Conservation (phyloP, 1,140 invertebrate genomes). For the Gonatopus flavifemur region DNA sequence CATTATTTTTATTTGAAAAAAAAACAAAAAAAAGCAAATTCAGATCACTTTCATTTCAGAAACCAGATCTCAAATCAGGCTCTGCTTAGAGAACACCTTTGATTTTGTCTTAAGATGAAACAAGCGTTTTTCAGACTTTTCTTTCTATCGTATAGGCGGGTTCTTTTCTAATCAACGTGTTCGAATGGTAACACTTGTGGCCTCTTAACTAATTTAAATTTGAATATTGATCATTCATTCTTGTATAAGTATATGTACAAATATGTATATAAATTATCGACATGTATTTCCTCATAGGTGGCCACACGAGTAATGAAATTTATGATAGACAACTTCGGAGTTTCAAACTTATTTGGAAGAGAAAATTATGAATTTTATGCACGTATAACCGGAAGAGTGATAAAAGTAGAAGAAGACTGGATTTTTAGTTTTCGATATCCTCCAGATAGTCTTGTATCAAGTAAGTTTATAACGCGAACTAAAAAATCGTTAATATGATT, state of each 20-base stretch:
- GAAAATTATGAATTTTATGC: slow-evolving; percentile 98
- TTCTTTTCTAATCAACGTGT: too few species aligned
- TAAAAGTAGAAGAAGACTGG: slow-evolving; percentile 92
- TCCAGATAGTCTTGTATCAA: slow-evolving; percentile 74
- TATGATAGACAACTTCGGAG: slow-evolving; percentile 95
- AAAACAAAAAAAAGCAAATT: too few species aligned
- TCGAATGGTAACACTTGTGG: too few species aligned
- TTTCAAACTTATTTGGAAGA: slow-evolving; percentile 90
- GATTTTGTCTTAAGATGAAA: too few species aligned
- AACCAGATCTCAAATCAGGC: too few species aligned
- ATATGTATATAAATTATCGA: neutral
- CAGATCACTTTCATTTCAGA: too few species aligned
- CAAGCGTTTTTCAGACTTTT: too few species aligned
- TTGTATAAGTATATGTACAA: slow-evolving; percentile 1
- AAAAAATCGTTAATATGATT: neutral
- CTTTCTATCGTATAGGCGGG: too few species aligned
- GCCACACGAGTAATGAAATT: slow-evolving; percentile 93
- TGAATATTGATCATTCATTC: too few species aligned
- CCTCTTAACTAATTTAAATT: too few species aligned
- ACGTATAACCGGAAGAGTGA: slow-evolving; percentile 86
- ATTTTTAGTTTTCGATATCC: slow-evolving; percentile 92
- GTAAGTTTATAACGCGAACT: slow-evolving; percentile 60
- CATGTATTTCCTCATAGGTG: slow-evolving; percentile 63
- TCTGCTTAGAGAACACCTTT: too few species aligned
- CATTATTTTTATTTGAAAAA: too few species aligned